Evolutionary conservation across 2,888 invertebrate genomes (phyloP), one percentile per base, ranked within the genome.

Genomic region (Drosophila rubida): DNA sequence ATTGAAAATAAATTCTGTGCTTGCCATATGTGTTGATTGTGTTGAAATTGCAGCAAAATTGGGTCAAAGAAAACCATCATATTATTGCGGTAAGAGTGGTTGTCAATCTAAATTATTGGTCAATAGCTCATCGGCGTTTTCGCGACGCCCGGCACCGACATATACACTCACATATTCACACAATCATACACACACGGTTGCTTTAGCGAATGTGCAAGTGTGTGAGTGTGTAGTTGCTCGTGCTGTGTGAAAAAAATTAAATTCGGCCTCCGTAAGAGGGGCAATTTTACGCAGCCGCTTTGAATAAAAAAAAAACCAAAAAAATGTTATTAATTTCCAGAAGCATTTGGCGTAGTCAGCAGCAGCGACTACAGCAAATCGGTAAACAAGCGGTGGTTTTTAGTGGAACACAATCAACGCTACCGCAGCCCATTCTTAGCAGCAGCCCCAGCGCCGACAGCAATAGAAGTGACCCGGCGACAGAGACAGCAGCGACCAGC

Each of bases 241-340:
- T 80, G 87, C 77, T 65, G 55, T 41, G 42, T 35, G 49, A 72
- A 73, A 71, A 69, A 64, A 62, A 44, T 58, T 69, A 41, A 37
- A 32, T 32, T 32, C n/a, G 32, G 69, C 65, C 53, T 41, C 51
- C 58, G 67, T 61, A 39, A 65, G 50, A 57, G 64, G 59, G 62
- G 59, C 32, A 32, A n/a, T 19, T 19, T 19, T 19, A 19, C 19
- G 19, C 19, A 19, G 19, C 19, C 19, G 19, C 50, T 46, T 44
- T 45, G 32, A 42, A 61, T 45, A 32, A 44, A 61, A 50, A 58
- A 16, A 37, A 13, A n/a, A 37, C n/a, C 44, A 45, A 50, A 54
- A 68, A 86, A 78, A 90, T 90, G 90, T 72, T 89, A 74, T 63
- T 80, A 75, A 88, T 90, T 89, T 89, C 69, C 63, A 89, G 88